Percentiles rank a stretch among this genome's conserved stretches.
Evolutionary conservation across 1,140 invertebrate species (phyloP).

Genomic region (Papilio dardanus): DNA sequence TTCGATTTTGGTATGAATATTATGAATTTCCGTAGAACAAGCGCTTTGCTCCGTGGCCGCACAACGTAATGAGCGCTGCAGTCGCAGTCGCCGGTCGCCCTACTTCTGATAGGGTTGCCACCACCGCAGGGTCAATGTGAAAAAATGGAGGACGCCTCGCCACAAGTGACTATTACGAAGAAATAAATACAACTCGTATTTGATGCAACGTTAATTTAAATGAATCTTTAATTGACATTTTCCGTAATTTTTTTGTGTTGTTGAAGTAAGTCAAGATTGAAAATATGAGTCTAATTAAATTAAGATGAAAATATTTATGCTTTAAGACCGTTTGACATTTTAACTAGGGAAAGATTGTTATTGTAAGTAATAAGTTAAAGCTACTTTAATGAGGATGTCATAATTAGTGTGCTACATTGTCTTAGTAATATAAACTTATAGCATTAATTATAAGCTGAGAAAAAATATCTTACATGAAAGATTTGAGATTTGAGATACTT

Average conservation of each 20-base stretch:
- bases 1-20: slow-evolving; percentile 32
- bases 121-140: slow-evolving; percentile 15
- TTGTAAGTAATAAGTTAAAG: not conserved
- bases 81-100: slow-evolving; percentile 18
- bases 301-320: not conserved
- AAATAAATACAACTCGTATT: slow-evolving; percentile 12
- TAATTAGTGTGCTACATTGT: not conserved
- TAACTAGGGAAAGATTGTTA: not conserved
- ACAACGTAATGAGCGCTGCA: slow-evolving; percentile 36
- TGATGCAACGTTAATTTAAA: slow-evolving; percentile 8
- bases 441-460: too few relatives aligned
- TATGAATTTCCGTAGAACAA: slow-evolving; percentile 30
- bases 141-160: slow-evolving; percentile 12
- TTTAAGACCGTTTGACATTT: not conserved
- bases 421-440: not conserved
- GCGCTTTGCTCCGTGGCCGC: slow-evolving; percentile 24
- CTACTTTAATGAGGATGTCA: not conserved
- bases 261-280: not conserved
- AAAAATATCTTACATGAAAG: too few relatives aligned
- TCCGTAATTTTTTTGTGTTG: not conserved
- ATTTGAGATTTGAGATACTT: too few relatives aligned
- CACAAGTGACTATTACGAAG: not conserved
- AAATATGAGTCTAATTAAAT: slow-evolving; percentile 3
- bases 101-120: slow-evolving; percentile 32
- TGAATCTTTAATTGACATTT: slow-evolving; percentile 3